Conservation (phyloP, 2,888 invertebrate genomes). For the Calameuta filiformis region DNA sequence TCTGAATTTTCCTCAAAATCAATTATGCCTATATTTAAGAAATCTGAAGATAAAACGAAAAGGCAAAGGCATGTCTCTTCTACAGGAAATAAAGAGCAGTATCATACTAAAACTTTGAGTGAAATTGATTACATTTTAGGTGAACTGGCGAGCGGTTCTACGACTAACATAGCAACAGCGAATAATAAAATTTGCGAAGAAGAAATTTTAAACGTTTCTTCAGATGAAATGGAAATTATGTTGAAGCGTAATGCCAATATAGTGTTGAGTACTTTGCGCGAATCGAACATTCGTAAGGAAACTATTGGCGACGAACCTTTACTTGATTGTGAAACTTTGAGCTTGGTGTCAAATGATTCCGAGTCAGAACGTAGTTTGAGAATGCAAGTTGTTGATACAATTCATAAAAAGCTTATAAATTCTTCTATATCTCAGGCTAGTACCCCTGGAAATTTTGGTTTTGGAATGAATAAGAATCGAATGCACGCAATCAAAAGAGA, state of each 20-base stretch:
- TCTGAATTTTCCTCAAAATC: conserved; percentile 45
- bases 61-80: conserved; percentile 28
- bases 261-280: conserved; percentile 69
- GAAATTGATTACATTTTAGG: conserved; percentile 53
- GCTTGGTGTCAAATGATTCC: conserved; percentile 79
- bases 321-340: conserved; percentile 74
- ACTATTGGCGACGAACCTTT: conserved; percentile 67
- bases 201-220: conserved; percentile 8
- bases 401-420: conserved; percentile 37
- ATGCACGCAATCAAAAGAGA: neutral
- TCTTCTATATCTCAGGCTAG: neutral
- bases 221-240: conserved; percentile 65
- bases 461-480: neutral
- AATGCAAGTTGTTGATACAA: conserved; percentile 47
- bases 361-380: conserved; percentile 73
- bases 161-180: neutral
- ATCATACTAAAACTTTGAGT: conserved; percentile 77
- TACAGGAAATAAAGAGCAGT: conserved; percentile 77
- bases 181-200: conserved; percentile 3
- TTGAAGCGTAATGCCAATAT: conserved; percentile 71
- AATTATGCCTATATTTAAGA: conserved; percentile 48
- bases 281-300: conserved; percentile 65
- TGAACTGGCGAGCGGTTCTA: neutral
- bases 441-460: neutral
- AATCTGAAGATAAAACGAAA: conserved; percentile 38